Base-by-base conservation (phyloP, 2,888 invertebrate species). In the Pristionchus exspectatus region DNA sequence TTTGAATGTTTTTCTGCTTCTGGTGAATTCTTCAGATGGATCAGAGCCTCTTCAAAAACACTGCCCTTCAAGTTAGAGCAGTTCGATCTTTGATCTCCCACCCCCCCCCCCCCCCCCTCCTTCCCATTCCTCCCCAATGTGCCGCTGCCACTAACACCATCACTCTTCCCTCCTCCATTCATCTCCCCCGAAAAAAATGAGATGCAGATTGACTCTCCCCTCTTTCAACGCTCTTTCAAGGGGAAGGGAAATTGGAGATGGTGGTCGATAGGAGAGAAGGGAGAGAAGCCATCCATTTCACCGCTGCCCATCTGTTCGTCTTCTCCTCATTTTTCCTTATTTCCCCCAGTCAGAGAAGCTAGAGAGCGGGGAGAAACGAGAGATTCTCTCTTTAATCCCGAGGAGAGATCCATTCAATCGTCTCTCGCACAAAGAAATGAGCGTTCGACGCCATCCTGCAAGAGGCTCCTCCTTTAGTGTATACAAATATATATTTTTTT, bases 181-280 rank as follows among this genome's bases (percentile, higher is more conserved):
- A 63, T 63, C 63, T 63, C n/a, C 63, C 63, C 63, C 63, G 63
- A 63, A 63, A 63, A 50, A 63, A 63, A 63, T 63, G 63, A 63
- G 63, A 63, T 63, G 63, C 24, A 63, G 63, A 63, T 63, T 63
- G 63, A n/a, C 63, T 63, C 63, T 63, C 63, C 63, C 10, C 24
- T n/a, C 24, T 63, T 63, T n/a, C 24, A 5, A 9, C n/a, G 24
- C 10, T 63, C 24, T n/a, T 7, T 33, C 16, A 33, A 14, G 18
- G 33, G 16, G 16, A 33, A 30, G 30, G 72, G 72, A 24, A 18
- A 12, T 12, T 12, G 30, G 72, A 72, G 72, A 72, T 4, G 72
- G 33, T 33, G 72, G 33, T 18, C 7, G 12, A 72, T 33, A 14
- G 30, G 27, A 16, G 33, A 30, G 72, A 72, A 14, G 33, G 18